A percentile compares a stretch with the other conserved stretches of the same genome.
phyloP scores from a whole-genome alignment of 2,888 invertebrate species.

The Nebria brevicollis region DNA sequence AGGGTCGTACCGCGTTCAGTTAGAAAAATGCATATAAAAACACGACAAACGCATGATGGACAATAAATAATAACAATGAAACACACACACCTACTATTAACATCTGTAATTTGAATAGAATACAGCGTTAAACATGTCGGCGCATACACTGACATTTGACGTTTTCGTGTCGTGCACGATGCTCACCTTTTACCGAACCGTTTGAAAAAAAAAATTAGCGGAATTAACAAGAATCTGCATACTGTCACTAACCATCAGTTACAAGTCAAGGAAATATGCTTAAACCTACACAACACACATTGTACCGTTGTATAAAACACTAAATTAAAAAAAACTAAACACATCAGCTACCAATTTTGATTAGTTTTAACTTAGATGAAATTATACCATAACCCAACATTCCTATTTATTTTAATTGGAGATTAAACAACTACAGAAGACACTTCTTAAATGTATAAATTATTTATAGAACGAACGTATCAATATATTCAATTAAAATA shows the following conservation, averaged over 20 bases:
- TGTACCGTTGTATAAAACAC: not conserved
- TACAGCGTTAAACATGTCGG: not conserved
- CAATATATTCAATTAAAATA: no score
- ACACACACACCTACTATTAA: constrained; percentile 16
- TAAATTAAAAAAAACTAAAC: not conserved
- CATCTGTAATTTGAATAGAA: not conserved
- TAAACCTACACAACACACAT: not conserved
- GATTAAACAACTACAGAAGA: no score
- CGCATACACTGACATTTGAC: not conserved
- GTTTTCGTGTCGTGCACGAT: constrained; percentile 21
- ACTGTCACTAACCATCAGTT: not conserved
- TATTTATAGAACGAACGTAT: no score
- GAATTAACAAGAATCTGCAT: constrained; percentile 22
- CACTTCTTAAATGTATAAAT: no score
- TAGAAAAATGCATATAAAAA: constrained; percentile 19
- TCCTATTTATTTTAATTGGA: no score
- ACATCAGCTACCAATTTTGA: no score
- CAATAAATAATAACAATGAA: constrained; percentile 18
- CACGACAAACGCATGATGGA: constrained; percentile 5
- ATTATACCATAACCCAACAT: no score
- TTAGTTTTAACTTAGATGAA: no score
- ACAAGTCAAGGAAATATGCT: not conserved
- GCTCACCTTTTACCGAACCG: constrained; percentile 13
- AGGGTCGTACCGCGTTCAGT: constrained; percentile 13
- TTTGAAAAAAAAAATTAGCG: constrained; percentile 20